Conservation (phyloP, 2,797 vertebrate species). For the Argyrosomus regius region DNA sequence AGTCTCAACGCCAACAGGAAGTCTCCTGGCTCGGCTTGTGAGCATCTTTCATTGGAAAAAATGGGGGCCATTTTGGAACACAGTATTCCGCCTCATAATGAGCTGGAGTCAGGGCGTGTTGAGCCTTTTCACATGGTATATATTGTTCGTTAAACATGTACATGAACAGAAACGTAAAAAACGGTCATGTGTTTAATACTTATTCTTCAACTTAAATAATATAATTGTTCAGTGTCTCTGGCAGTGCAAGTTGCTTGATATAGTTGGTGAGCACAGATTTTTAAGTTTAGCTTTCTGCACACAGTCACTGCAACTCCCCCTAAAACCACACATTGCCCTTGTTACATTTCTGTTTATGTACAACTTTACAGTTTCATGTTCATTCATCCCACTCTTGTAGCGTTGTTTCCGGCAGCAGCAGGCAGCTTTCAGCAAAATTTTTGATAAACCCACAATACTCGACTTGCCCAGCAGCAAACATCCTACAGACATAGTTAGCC, state of each 20-base stretch:
- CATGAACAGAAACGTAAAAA: not conserved
- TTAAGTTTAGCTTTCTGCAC: not conserved
- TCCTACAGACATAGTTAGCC: slow-evolving; percentile 1
- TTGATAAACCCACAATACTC: not conserved
- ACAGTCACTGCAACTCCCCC: too few relatives aligned
- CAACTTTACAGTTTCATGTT: not conserved
- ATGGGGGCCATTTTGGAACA: not conserved
- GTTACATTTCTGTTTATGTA: slow-evolving; percentile 10
- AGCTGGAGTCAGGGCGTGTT: not conserved
- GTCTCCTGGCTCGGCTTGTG: not conserved
- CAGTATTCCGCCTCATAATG: not conserved
- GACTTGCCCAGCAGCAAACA: not conserved
- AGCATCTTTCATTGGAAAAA: not conserved
- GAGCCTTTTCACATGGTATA: not conserved
- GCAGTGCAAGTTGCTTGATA: not conserved
- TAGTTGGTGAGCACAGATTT: not conserved
- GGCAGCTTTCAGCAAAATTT: not conserved
- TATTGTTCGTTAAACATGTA: not conserved
- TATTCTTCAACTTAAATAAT: not conserved
- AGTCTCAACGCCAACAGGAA: slow-evolving; percentile 1
- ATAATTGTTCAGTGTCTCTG: not conserved
- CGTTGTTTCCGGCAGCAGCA: not conserved
- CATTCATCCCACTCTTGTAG: not conserved
- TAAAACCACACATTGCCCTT: not conserved
- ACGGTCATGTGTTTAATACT: not conserved